Conservation (phyloP, 2,888 invertebrate species). For the Timema cristinae region DNA sequence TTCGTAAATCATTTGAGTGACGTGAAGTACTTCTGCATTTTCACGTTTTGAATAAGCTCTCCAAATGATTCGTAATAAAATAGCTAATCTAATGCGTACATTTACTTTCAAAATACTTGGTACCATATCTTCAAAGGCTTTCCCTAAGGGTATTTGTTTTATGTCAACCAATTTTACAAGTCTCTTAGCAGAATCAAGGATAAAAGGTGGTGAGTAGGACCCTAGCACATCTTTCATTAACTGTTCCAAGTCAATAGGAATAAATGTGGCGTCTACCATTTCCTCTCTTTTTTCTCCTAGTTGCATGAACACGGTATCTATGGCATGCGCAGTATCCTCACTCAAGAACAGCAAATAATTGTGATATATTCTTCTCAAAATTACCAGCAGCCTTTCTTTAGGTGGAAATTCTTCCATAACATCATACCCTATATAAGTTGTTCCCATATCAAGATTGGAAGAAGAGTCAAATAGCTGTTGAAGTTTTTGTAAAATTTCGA, state of each 20-base stretch:
- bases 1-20: conserved; percentile 15
- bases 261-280: not conserved
- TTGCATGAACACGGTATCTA: conserved; percentile 20
- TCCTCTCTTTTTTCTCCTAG: conserved; percentile 21
- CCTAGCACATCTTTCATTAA: conserved; percentile 12
- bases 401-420: conserved; percentile 22
- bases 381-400: conserved; percentile 19
- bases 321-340: conserved; percentile 18
- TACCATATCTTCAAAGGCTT: conserved; percentile 19
- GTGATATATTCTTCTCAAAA: conserved; percentile 19
- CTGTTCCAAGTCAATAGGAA: conserved; percentile 7
- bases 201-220: not conserved
- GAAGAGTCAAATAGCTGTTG: conserved; percentile 19
- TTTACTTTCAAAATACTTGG: conserved; percentile 16
- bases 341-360: conserved; percentile 20
- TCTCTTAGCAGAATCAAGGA: conserved; percentile 6
- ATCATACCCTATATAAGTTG: conserved; percentile 22
- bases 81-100: conserved; percentile 6
- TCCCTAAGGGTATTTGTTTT: conserved; percentile 10
- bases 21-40: conserved; percentile 8
- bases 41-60: conserved; percentile 13
- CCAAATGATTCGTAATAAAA: conserved; percentile 22
- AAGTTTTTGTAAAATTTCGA: conserved; percentile 18
- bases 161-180: not conserved
- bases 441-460: conserved; percentile 13